Conservation (phyloP, 2,888 invertebrate genomes). For the Euplagia quadripunctaria region DNA sequence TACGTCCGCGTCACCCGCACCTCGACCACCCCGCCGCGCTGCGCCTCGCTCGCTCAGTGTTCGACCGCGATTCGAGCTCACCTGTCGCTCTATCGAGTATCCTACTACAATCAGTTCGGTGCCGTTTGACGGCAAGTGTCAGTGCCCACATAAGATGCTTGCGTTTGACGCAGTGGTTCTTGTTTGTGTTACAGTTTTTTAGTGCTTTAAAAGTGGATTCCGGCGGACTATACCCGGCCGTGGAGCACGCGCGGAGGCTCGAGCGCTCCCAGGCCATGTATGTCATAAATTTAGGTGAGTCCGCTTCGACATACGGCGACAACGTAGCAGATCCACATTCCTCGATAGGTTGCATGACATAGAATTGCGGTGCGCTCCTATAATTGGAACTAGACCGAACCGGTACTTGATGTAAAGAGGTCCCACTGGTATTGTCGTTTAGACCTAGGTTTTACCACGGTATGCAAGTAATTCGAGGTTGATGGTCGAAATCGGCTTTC, state of each 20-base stretch:
- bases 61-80: conserved; percentile 74
- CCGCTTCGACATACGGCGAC: conserved; percentile 69
- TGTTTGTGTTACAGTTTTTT: conserved; percentile 77
- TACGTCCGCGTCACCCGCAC: conserved; percentile 29
- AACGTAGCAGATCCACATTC: conserved; percentile 70
- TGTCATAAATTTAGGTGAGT: conserved; percentile 87
- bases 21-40: conserved; percentile 39
- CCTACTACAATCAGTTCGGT: conserved; percentile 58
- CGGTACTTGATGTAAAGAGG: conserved; percentile 71
- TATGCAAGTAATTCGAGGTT: conserved; percentile 63
- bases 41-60: conserved; percentile 62
- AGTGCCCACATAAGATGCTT: conserved; percentile 80
- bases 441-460: conserved; percentile 63
- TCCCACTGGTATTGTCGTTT: conserved; percentile 46
- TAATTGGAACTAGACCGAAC: conserved; percentile 79
- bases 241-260: conserved; percentile 85
- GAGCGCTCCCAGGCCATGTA: conserved; percentile 87
- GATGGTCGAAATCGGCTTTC: conserved; percentile 69
- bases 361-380: conserved; percentile 65
- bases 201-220: conserved; percentile 85
- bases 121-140: conserved; percentile 72
- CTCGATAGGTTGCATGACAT: conserved; percentile 60
- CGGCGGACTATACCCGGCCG: conserved; percentile 84
- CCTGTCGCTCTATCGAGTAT: conserved; percentile 67
- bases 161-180: conserved; percentile 78